These are phyloP conservation scores for Subacronicta megacephala DNA, from an alignment of 2,888 invertebrate genomes.

Conservation along the genomic window DNA sequence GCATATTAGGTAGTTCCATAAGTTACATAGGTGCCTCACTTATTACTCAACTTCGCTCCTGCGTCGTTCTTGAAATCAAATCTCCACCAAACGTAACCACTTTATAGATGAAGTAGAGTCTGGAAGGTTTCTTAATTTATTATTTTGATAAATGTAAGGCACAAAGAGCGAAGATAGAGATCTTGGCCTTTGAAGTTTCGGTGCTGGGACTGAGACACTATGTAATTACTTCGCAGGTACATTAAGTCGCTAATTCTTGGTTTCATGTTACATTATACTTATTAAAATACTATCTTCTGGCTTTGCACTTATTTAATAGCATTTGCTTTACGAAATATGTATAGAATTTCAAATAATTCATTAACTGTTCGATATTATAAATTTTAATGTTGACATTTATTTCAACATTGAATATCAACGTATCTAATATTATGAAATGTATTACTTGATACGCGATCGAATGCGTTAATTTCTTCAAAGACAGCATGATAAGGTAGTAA, in stretches of 20 bases:
- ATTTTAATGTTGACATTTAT: constrained; percentile 3
- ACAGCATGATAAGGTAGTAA: constrained; percentile 56
- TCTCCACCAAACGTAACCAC: constrained; percentile 19
- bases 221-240: constrained; percentile 30
- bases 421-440: constrained; percentile 30
- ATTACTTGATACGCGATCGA: constrained; percentile 42
- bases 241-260: constrained; percentile 6
- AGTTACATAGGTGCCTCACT: constrained; percentile 6
- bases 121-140: constrained; percentile 44
- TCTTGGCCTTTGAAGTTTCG: constrained; percentile 43
- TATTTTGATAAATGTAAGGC: constrained; percentile 52
- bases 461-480: constrained; percentile 67
- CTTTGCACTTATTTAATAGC: no score
- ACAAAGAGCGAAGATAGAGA: constrained; percentile 37
- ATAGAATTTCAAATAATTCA: no score
- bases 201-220: constrained; percentile 18
- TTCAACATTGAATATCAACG: constrained; percentile 21
- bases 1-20: constrained; percentile 15
- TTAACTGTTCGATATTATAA: background rate
- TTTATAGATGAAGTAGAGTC: constrained; percentile 44
- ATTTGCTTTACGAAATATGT: no score
- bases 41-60: constrained; percentile 25
- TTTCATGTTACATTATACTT: constrained; percentile 3
- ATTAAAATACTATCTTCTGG: constrained; percentile 1
- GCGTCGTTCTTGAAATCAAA: constrained; percentile 32